Conservation (phyloP, 2,797 vertebrate species). For the Sandelia bainsii region DNA sequence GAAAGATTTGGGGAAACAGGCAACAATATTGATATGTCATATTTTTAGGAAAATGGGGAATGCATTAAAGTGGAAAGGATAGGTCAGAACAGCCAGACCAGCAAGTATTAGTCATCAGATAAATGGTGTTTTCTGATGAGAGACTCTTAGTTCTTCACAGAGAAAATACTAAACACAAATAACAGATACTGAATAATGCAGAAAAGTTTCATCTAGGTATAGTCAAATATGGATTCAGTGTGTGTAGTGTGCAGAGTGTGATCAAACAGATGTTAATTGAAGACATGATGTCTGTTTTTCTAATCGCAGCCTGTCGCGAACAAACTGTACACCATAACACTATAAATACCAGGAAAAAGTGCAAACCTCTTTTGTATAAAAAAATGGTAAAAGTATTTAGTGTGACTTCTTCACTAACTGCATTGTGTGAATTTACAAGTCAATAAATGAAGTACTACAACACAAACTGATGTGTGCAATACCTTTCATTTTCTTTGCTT, state of each 20-base stretch:
- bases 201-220: not conserved
- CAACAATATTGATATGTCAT: not conserved
- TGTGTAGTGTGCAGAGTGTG: conserved; percentile 5
- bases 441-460: conserved; percentile 72
- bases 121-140: not conserved
- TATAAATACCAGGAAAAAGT: conserved; percentile 5
- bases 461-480: conserved; percentile 37
- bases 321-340: conserved; percentile 5
- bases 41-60: conserved; percentile 5
- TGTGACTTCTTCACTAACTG: conserved; percentile 61
- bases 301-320: not conserved
- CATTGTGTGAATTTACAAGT: conserved; percentile 54
- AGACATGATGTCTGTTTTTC: conserved; percentile 5
- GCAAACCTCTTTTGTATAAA: conserved; percentile 10
- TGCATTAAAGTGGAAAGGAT: conserved; percentile 6
- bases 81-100: not conserved
- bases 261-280: conserved; percentile 23
- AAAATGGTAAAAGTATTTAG: conserved; percentile 23
- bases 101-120: conserved; percentile 6
- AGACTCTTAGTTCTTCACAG: not conserved
- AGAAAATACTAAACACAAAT: not conserved
- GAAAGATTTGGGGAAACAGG: not conserved
- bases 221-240: conserved; percentile 5
- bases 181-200: not conserved
- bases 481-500: conserved; percentile 12